Evolutionary conservation across 2,113 vertebrate species (phyloP), one percentile per base, ranked within the genome.

Genomic region (Stictonetta naevosa): DNA sequence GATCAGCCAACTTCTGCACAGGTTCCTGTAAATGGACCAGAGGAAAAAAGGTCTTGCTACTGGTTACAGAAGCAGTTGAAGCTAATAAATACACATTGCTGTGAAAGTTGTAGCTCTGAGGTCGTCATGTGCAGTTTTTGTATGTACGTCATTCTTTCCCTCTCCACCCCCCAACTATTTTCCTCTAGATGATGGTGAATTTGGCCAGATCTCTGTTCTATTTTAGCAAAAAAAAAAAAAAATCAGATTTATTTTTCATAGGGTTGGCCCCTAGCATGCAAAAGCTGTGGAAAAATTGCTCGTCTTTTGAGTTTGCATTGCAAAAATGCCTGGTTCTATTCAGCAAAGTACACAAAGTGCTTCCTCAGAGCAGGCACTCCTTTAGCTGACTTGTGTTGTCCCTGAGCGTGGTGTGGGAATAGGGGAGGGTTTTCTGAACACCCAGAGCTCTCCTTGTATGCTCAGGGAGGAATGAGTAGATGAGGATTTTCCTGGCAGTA

Each of bases 401-500:
- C 73, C 31, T 53, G 77, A 58, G 28, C 1, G 0, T 28, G 36
- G 25, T 36, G 8, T 2, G 1, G 52, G 62, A 53, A 8, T 13
- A 16, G 1, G 3, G 21, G 34, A 69, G 33, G 52, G 38, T 29
- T 80, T 85, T 92, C 46, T 33, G 56, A 63, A 31, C 2, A 1
- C 1, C 8, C 6, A 12, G n/a, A 44, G 50, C 23, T 60, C 1
- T 0, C 40, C 52, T 42, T 83, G 38, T 28, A 76, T 58, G 34
- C 8, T 0, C n/a, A 46, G 60, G 68, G 46, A 81, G 62, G 69
- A 76, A 33, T 3, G 48, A n/a, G 44, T 62, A 68, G 84, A 15
- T 0, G 0, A 4, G 0, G 0, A 1, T 88, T 83, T 90, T 82
- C 31, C 53, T 76, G 58, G 66, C 76, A 73, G 40, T 48, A 17